phyloP scores from a whole-genome alignment of 1,140 invertebrate species.

The Pseudomyrmex pallidus region DNA sequence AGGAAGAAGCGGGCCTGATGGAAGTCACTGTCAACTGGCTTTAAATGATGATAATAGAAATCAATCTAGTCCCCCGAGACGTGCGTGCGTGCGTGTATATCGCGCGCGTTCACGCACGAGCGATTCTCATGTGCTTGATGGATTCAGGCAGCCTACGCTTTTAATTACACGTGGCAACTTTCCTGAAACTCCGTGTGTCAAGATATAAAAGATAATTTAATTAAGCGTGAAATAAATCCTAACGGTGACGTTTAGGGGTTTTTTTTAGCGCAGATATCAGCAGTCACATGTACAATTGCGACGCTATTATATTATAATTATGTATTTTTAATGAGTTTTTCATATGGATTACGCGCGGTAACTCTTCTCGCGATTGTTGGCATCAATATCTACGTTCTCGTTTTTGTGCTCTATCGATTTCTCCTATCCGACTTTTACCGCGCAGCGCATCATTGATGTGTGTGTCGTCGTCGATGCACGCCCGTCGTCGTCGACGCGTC shows the following conservation, averaged over 20 bases:
- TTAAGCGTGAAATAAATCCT: background rate
- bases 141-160: constrained; percentile 19
- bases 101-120: constrained; percentile 32
- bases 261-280: too few relatives aligned
- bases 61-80: constrained; percentile 46
- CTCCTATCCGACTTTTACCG: constrained; percentile 35
- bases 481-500: background rate
- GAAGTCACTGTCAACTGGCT: constrained; percentile 60
- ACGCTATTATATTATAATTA: too few relatives aligned
- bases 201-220: constrained; percentile 28
- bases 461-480: background rate
- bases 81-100: constrained; percentile 4
- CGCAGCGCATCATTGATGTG: background rate
- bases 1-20: constrained; percentile 43
- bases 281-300: too few relatives aligned
- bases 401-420: constrained; percentile 4
- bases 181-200: background rate
- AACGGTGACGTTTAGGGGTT: too few relatives aligned
- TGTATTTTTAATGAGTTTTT: too few relatives aligned
- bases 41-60: constrained; percentile 66
- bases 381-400: background rate
- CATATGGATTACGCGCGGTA: too few relatives aligned
- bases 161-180: constrained; percentile 40
- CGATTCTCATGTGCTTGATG: constrained; percentile 17
- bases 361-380: background rate